A percentile compares a stretch with the other conserved stretches of the same genome.
phyloP scores from a whole-genome alignment of 2,888 invertebrate species.

The Harpalus rubripes region DNA sequence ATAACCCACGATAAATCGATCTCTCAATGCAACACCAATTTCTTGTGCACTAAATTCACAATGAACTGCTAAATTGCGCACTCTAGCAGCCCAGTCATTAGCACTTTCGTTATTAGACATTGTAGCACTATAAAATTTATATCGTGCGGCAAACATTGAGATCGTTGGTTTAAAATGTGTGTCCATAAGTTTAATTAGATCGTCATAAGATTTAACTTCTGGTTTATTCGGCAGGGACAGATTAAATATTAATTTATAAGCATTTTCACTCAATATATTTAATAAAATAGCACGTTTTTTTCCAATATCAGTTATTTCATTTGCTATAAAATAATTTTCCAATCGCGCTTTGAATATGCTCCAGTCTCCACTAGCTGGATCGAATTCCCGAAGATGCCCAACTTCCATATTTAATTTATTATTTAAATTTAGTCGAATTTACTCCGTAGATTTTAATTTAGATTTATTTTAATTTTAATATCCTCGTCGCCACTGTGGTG shows the following conservation, averaged over 20 bases:
- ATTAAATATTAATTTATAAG: constrained; percentile 67
- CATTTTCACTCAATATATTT: constrained; percentile 42
- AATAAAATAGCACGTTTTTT: constrained; percentile 63
- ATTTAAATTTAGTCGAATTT: no score
- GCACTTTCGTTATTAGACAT: constrained; percentile 59
- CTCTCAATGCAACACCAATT: constrained; percentile 57
- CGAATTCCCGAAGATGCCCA: constrained; percentile 66
- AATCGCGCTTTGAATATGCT: constrained; percentile 63
- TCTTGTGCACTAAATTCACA: constrained; percentile 64
- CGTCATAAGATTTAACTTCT: constrained; percentile 39
- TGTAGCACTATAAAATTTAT: constrained; percentile 62
- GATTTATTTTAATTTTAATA: not conserved
- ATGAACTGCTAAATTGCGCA: constrained; percentile 63
- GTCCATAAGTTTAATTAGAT: constrained; percentile 62
- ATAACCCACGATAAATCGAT: constrained; percentile 53
- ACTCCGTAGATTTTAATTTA: no score
- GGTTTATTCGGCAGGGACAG: constrained; percentile 56
- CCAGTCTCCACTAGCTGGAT: constrained; percentile 65
- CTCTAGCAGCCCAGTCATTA: constrained; percentile 66
- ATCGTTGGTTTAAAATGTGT: constrained; percentile 64
- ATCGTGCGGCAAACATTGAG: constrained; percentile 64
- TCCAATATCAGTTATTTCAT: not conserved
- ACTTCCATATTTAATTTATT: not conserved
- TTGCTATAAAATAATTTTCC: constrained; percentile 66
- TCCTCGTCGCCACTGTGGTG: constrained; percentile 48